These are phyloP conservation scores for Acanthaster planci DNA, from an alignment of 35 echinoderm and acorn worm species.

Conservation along the genomic window DNA sequence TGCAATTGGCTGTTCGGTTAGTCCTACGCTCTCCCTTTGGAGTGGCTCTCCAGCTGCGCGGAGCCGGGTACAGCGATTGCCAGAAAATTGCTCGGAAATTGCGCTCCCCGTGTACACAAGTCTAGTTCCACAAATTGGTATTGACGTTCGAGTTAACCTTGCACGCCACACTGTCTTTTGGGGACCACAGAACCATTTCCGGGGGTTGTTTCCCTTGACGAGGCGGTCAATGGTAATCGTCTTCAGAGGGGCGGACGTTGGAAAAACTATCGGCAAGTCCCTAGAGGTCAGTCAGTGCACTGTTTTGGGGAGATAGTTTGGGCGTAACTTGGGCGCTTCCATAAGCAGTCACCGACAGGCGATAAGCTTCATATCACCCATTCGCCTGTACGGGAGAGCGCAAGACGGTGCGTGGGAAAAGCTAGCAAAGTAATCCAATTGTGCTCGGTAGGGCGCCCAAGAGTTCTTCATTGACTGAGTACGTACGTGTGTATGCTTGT, in stretches of 20 bases:
- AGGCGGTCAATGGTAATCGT: slow-evolving; percentile 16
- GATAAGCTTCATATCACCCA: no score
- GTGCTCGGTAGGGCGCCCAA: slow-evolving; percentile 8
- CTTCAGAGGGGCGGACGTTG: slow-evolving; percentile 7
- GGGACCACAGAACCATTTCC: neutral
- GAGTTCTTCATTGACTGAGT: slow-evolving; percentile 8
- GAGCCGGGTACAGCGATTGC: neutral
- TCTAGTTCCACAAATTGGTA: slow-evolving; percentile 23
- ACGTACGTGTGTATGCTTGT: neutral
- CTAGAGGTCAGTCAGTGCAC: slow-evolving; percentile 18
- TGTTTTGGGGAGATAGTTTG: neutral
- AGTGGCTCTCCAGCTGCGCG: neutral
- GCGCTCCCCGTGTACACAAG: neutral
- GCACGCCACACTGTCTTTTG: slow-evolving; percentile 3
- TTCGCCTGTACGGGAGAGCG: no score
- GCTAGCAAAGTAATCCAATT: neutral
- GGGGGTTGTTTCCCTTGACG: neutral
- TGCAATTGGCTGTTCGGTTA: slow-evolving; percentile 14
- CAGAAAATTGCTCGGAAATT: slow-evolving; percentile 1
- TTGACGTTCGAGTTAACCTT: slow-evolving; percentile 23
- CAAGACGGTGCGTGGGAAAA: no score
- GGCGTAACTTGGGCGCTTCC: slow-evolving; percentile 1
- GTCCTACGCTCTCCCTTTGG: neutral
- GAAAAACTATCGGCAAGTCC: slow-evolving; percentile 6
- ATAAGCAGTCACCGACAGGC: neutral